Evolutionary conservation across 2,797 vertebrate species (phyloP).

Genomic region (Enteromius afrohamiltoni): DNA sequence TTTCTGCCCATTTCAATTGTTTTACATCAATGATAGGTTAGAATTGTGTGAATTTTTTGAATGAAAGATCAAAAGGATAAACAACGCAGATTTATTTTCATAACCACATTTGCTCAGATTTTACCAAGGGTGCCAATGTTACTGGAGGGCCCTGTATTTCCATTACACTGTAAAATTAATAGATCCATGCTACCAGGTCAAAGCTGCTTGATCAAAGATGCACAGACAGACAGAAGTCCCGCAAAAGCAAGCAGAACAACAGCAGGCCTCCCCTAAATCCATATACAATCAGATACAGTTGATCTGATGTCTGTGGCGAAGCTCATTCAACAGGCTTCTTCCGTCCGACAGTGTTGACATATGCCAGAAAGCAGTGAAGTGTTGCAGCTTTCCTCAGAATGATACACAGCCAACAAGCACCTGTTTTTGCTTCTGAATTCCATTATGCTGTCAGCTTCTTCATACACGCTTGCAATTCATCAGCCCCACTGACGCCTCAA

Average conservation of each 20-base stretch:
- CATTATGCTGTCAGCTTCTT: constrained; percentile 41
- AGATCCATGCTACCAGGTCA: neutral
- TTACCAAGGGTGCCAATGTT: too few relatives aligned
- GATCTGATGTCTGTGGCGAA: constrained; percentile 34
- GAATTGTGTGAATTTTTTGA: too few relatives aligned
- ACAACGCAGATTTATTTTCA: too few relatives aligned
- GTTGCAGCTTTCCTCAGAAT: constrained; percentile 45
- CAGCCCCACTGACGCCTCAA: constrained; percentile 6
- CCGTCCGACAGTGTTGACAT: constrained; percentile 23
- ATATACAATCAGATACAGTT: constrained; percentile 29
- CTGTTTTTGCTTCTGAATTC: constrained; percentile 43
- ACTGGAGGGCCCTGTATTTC: too few relatives aligned
- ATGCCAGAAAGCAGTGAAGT: constrained; percentile 52
- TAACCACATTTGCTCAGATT: too few relatives aligned
- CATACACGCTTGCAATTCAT: constrained; percentile 21
- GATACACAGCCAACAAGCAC: constrained; percentile 24
- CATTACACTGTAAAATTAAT: neutral
- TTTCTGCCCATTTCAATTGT: too few relatives aligned
- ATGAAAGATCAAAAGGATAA: too few relatives aligned
- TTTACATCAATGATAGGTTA: too few relatives aligned
- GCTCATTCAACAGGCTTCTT: constrained; percentile 35
- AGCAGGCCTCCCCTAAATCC: constrained; percentile 12
- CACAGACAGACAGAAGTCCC: neutral
- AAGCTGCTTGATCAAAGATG: neutral
- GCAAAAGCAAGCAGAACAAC: constrained; percentile 4